Evolutionary conservation across 2,113 vertebrate genomes (phyloP).

Genomic region (Microcebus lehilahytsara): DNA sequence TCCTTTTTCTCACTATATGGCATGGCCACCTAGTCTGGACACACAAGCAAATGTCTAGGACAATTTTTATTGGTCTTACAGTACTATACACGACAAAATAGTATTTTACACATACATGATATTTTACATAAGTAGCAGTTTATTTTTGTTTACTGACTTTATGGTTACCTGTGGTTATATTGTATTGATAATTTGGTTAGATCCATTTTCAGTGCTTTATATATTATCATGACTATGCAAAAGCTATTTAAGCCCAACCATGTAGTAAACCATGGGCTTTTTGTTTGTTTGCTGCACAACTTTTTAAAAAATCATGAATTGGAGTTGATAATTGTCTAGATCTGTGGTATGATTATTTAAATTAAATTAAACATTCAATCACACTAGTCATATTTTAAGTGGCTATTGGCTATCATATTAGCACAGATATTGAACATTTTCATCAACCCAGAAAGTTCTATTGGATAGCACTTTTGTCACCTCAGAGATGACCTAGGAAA

Average conservation of each 20-base stretch:
- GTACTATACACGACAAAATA: neutral
- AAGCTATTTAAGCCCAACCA: neutral
- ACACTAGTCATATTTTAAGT: neutral
- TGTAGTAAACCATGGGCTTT: neutral
- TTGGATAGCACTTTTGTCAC: neutral
- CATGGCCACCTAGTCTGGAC: neutral
- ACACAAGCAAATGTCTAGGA: neutral
- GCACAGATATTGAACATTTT: neutral
- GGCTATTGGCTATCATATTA: neutral
- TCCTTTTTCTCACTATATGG: neutral
- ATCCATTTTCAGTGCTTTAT: neutral
- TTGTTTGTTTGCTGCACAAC: neutral
- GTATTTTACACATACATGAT: neutral
- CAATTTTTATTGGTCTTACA: neutral
- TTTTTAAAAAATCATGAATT: neutral
- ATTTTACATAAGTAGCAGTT: neutral
- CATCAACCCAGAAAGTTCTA: neutral
- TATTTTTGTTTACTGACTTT: neutral
- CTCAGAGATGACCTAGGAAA: neutral
- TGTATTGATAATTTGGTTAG: neutral
- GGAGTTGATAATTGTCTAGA: neutral
- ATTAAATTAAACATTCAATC: neutral
- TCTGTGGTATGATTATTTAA: neutral
- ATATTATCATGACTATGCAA: neutral
- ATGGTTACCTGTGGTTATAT: neutral